A percentile compares a stretch with the other conserved stretches of the same genome.
phyloP scores from a whole-genome alignment of 2,797 vertebrate species.

The Naso thynnoides region DNA sequence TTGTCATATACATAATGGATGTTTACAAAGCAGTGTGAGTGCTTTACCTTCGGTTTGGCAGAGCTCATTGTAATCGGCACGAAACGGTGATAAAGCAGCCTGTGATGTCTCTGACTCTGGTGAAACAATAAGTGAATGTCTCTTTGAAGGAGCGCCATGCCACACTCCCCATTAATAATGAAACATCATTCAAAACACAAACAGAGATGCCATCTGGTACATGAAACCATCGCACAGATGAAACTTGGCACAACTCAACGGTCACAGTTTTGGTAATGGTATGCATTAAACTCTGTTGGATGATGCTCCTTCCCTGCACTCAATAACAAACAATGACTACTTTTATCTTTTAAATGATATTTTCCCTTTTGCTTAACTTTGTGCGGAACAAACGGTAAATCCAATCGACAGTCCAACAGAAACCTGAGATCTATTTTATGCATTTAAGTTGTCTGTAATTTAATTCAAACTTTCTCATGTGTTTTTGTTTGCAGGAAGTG shows the following conservation, averaged over 20 bases:
- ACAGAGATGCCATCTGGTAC: slow-evolving; percentile 82
- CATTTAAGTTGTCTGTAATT: slow-evolving; percentile 23
- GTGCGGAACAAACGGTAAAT: background rate
- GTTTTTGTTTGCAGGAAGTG: slow-evolving; percentile 46
- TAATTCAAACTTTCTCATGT: slow-evolving; percentile 44
- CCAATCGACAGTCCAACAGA: background rate
- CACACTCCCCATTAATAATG: slow-evolving; percentile 86
- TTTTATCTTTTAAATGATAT: background rate
- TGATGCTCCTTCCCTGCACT: slow-evolving; percentile 16
- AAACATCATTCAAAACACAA: slow-evolving; percentile 77
- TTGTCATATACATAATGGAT: slow-evolving; percentile 89
- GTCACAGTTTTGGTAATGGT: slow-evolving; percentile 32
- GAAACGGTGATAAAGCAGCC: slow-evolving; percentile 57
- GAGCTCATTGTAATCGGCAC: slow-evolving; percentile 54
- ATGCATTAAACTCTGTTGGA: slow-evolving; percentile 12
- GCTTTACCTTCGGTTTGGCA: slow-evolving; percentile 79
- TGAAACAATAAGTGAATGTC: slow-evolving; percentile 76
- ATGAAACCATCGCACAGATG: slow-evolving; percentile 67
- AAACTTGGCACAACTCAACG: slow-evolving; percentile 61
- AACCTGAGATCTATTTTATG: slow-evolving; percentile 12
- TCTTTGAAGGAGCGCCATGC: slow-evolving; percentile 64
- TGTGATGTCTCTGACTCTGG: slow-evolving; percentile 66
- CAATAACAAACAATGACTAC: slow-evolving; percentile 4
- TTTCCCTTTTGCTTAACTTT: slow-evolving; percentile 1
- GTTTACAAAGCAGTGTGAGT: slow-evolving; percentile 86